Evolutionary conservation across 2,113 vertebrate genomes (phyloP), one percentile per base, ranked within the genome.

Genomic region (Columbina picui): DNA sequence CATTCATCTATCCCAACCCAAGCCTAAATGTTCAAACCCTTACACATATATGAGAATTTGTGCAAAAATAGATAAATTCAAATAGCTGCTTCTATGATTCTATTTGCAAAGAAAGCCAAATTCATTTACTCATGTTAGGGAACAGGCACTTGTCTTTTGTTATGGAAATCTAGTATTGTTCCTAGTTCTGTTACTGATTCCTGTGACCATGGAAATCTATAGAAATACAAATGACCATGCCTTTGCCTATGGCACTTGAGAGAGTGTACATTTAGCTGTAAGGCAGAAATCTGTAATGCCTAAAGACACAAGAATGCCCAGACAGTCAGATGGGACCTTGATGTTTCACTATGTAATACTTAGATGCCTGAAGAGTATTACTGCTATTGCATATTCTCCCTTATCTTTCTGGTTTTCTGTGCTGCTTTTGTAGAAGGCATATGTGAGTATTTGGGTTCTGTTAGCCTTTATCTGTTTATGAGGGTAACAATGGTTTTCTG

Each of bases 91-190:
- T 79, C 87, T 89, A 57, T 71, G 89, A n/a, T 61, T 88, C 67
- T 50, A 10, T 61, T 84, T 84, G 29, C 71, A 89, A 78, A 49
- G 69, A 91, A 93, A 57, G 17, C 19, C n/a, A 80, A 94, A 94
- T 85, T 93, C 26, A 63, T 87, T 76, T 70, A 76, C 59, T 94
- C 39, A 34, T 47, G 47, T 73, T 84, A 74, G 64, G 23, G 77
- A 92, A 90, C 63, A 84, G 91, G 75, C 3, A 1, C 6, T 80
- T 79, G 43, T 38, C 88, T 86, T 96, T 96, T 90, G 56, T 96
- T 75, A 97, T 94, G 91, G 74, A 95, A 95, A 96, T 96, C n/a
- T 76, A 60, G 49, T 45, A 94, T 93, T 94, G 82, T 96, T 85
- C 65, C 61, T 20, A 87, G n/a, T 56, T 88, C 61, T 91, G 69